Evolutionary conservation across 23 tunicate species (phyloP).

Genomic region (Trididemnum miniatum): DNA sequence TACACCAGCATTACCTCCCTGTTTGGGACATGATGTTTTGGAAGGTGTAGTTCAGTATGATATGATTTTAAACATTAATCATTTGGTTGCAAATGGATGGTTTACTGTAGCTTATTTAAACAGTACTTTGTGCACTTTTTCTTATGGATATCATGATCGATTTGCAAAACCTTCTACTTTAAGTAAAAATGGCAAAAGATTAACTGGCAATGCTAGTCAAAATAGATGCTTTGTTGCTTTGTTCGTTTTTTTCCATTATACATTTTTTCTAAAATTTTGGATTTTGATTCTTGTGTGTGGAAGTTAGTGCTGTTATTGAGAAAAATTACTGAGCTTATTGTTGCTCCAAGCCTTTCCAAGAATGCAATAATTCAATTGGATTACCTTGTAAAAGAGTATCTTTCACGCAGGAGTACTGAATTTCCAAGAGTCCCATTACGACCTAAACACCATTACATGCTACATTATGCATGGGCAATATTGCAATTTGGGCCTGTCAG

Average conservation of each 20-base stretch:
- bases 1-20: conserved; percentile 14
- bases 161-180: conserved; percentile 3
- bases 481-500: conserved; percentile 16
- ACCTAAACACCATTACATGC: not conserved
- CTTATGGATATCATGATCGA: not conserved
- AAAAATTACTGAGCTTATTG: not conserved
- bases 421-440: conserved; percentile 16
- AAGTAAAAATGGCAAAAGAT: not conserved
- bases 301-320: not conserved
- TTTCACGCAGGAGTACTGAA: not conserved
- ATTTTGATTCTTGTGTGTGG: not conserved
- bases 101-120: conserved; percentile 19
- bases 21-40: conserved; percentile 24
- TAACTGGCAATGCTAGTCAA: conserved; percentile 26
- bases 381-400: not conserved
- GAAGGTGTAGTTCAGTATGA: conserved; percentile 24
- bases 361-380: conserved; percentile 2
- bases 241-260: conserved; percentile 6
- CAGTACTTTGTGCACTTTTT: not conserved
- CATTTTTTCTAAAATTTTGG: conserved; percentile 7
- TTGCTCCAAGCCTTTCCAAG: not conserved
- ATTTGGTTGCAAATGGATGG: conserved; percentile 1
- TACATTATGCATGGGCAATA: conserved; percentile 10
- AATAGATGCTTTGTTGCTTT: conserved; percentile 14
- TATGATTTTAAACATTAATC: not conserved